phyloP scores from a whole-genome alignment of 2,113 vertebrate genomes.

The Callospermophilus lateralis region DNA sequence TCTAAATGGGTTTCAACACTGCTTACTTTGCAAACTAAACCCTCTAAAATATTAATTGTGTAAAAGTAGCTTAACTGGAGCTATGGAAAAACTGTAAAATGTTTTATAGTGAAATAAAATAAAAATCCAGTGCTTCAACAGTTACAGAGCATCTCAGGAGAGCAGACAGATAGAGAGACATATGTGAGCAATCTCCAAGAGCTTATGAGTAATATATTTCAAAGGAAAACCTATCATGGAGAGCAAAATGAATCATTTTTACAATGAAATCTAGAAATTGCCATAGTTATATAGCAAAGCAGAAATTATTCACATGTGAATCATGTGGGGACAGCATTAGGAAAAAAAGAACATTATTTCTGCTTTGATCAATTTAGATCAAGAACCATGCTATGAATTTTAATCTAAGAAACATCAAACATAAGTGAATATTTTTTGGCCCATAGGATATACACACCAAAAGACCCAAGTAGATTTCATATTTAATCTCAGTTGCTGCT shows the following conservation, averaged over 20 bases:
- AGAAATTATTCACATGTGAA: conserved; percentile 4
- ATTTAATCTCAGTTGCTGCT: not conserved
- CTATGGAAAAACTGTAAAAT: not conserved
- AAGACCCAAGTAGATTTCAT: not conserved
- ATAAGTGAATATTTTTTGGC: conserved; percentile 3
- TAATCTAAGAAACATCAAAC: conserved; percentile 65
- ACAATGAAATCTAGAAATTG: conserved; percentile 41
- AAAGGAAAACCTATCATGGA: conserved; percentile 18
- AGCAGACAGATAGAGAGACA: not conserved
- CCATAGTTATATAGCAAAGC: not conserved
- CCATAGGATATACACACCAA: conserved; percentile 43
- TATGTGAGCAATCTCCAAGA: conserved; percentile 1
- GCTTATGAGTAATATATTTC: not conserved
- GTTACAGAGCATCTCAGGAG: not conserved
- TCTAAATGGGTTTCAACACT: not conserved
- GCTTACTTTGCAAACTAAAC: conserved; percentile 18
- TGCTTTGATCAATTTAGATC: conserved; percentile 51
- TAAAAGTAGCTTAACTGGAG: conserved; percentile 42
- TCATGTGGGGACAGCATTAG: not conserved
- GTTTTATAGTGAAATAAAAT: conserved; percentile 47
- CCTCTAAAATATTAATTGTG: conserved; percentile 41
- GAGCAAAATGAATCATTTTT: conserved; percentile 69
- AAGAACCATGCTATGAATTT: conserved; percentile 63
- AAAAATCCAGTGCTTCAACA: conserved; percentile 12
- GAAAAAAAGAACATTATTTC: conserved; percentile 23